Percentiles rank a stretch among this genome's conserved stretches.
These are phyloP conservation scores for Drosophila multiciliata DNA, from an alignment of 2,888 invertebrate species.

Conservation along the genomic window DNA sequence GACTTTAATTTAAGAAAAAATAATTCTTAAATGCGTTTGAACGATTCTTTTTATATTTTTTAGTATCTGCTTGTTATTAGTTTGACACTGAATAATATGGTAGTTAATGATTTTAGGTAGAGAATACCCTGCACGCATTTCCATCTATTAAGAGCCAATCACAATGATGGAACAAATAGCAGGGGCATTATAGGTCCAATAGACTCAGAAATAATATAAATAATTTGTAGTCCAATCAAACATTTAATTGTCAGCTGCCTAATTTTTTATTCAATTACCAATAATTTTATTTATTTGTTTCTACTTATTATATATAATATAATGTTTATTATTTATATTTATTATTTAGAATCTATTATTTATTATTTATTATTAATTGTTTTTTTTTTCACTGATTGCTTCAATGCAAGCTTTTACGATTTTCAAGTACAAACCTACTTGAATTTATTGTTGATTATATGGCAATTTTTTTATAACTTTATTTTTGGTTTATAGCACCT, in stretches of 20 bases:
- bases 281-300: background rate
- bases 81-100: background rate
- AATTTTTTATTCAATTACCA: background rate
- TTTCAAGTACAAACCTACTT: background rate
- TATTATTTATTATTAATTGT: background rate
- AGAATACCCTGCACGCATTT: background rate
- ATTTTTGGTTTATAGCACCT: constrained; percentile 14
- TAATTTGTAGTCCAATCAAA: background rate
- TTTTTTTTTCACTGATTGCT: background rate
- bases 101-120: background rate
- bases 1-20: no score
- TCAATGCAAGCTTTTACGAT: background rate
- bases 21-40: background rate
- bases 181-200: background rate
- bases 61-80: background rate
- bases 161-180: background rate
- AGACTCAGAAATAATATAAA: background rate
- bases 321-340: background rate
- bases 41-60: background rate
- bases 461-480: constrained; percentile 44
- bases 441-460: constrained; percentile 35
- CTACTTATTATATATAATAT: background rate
- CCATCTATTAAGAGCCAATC: background rate
- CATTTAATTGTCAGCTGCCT: background rate
- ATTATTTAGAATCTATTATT: background rate